These are phyloP conservation scores for Limenitis arthemis DNA, from an alignment of 2,888 invertebrate genomes.

Conservation along the genomic window DNA sequence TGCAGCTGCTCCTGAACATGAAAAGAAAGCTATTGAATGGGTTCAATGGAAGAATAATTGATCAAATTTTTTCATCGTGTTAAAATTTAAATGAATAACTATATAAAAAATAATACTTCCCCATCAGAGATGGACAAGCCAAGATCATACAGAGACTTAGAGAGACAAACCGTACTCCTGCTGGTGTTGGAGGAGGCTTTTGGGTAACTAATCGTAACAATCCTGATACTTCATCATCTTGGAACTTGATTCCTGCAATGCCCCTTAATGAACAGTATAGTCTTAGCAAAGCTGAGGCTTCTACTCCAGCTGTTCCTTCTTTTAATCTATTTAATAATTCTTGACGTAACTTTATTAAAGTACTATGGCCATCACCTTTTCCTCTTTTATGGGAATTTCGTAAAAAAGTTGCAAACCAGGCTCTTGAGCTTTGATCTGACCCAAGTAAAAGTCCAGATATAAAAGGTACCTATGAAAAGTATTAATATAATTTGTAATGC, in stretches of 20 bases:
- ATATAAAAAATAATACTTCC: constrained; percentile 39
- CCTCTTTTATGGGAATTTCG: constrained; percentile 86
- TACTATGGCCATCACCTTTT: constrained; percentile 82
- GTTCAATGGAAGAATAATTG: constrained; percentile 70
- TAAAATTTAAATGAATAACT: not conserved
- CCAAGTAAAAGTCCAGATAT: constrained; percentile 92
- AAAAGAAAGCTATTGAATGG: constrained; percentile 92
- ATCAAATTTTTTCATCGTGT: not conserved
- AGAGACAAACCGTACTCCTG: constrained; percentile 94
- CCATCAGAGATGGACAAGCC: constrained; percentile 90
- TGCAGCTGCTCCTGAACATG: constrained; percentile 82
- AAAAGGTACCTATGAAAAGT: constrained; percentile 76
- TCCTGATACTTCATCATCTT: constrained; percentile 91
- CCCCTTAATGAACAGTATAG: constrained; percentile 94
- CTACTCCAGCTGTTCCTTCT: constrained; percentile 78
- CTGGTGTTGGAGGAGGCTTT: constrained; percentile 90
- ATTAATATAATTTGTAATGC: not conserved
- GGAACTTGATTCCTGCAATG: constrained; percentile 92
- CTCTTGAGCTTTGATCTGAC: constrained; percentile 89
- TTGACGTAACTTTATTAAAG: constrained; percentile 78
- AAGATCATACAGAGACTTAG: constrained; percentile 95
- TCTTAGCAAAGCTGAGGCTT: constrained; percentile 91
- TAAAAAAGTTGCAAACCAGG: constrained; percentile 94
- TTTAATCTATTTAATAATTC: constrained; percentile 83
- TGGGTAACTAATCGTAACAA: constrained; percentile 90